Evolutionary conservation across 2,888 invertebrate species (phyloP).

Genomic region (Biston stratarius): DNA sequence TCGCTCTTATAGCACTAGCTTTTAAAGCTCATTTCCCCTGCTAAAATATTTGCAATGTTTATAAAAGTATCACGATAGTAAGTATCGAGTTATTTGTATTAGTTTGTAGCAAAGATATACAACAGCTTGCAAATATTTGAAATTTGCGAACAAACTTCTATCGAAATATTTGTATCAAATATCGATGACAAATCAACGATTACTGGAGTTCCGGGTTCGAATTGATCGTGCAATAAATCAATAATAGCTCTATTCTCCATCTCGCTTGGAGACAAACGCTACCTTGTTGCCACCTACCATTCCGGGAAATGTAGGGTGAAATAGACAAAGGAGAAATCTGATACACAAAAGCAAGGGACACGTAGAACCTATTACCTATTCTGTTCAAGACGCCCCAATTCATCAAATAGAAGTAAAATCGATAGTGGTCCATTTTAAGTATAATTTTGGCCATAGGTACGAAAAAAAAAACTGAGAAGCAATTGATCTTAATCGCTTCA

Average conservation of each 20-base stretch:
- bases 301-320: conserved; percentile 4
- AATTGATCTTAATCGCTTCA: no score
- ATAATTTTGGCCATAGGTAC: background rate
- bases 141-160: conserved; percentile 20
- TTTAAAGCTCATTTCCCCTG: background rate
- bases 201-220: conserved; percentile 37
- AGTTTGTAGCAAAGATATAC: background rate
- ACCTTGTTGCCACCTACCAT: conserved; percentile 1
- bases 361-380: background rate
- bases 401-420: conserved; percentile 1
- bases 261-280: conserved; percentile 8
- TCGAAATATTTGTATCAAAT: conserved; percentile 38
- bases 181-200: conserved; percentile 35
- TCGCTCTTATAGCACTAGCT: background rate
- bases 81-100: conserved; percentile 4
- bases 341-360: conserved; percentile 3
- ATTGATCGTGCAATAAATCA: conserved; percentile 12
- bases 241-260: conserved; percentile 5
- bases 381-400: background rate
- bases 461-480: background rate
- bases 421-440: background rate
- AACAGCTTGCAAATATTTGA: no score
- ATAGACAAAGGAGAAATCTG: conserved; percentile 14
- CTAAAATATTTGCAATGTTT: background rate
- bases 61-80: background rate